Conservation (phyloP, 2,113 vertebrate genomes). For the Nannospalax galili region DNA sequence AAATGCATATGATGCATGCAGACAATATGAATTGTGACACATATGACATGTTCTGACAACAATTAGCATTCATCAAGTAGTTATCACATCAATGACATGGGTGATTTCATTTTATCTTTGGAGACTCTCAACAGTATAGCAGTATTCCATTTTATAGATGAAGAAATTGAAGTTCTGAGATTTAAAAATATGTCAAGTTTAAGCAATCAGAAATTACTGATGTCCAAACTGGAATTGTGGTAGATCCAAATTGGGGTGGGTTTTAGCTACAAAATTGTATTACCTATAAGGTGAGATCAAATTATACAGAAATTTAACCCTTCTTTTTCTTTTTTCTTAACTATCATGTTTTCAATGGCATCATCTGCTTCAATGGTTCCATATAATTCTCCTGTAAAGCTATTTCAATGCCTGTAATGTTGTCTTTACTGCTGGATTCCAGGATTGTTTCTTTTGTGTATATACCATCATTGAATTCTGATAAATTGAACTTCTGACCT, state of each 20-base stretch:
- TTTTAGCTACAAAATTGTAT: neutral
- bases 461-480: conserved; percentile 31
- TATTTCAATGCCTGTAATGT: neutral
- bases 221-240: neutral
- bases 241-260: neutral
- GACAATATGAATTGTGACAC: neutral
- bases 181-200: neutral
- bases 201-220: neutral
- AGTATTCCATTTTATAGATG: neutral
- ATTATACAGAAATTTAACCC: neutral
- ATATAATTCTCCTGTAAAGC: neutral
- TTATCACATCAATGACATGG: neutral
- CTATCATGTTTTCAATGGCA: neutral
- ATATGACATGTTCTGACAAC: neutral
- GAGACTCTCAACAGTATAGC: neutral
- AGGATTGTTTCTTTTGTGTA: neutral
- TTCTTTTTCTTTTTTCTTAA: neutral
- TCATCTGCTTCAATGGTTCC: too few species aligned
- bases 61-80: neutral
- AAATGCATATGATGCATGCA: neutral
- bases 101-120: neutral
- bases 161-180: conserved; percentile 37
- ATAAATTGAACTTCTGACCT: neutral
- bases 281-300: neutral
- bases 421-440: neutral